Percentiles rank a stretch among this genome's conserved stretches.
Conservation (phyloP, 2,888 invertebrate genomes). For the Fabriciana adippe region DNA sequence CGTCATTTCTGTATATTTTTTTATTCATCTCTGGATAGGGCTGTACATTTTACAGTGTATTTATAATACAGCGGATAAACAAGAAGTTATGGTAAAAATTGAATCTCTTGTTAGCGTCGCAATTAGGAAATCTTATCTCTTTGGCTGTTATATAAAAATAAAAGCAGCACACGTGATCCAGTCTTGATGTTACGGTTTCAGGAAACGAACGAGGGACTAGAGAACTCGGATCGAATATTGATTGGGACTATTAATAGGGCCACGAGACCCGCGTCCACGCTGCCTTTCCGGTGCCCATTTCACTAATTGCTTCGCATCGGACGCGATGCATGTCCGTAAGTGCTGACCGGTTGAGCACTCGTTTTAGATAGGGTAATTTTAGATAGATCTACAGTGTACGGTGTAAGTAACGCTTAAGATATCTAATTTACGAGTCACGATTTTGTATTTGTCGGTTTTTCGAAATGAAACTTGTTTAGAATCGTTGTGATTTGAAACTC, state of each 20-base stretch:
- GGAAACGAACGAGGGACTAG: slow-evolving; percentile 30
- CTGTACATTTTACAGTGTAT: no score
- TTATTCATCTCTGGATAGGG: no score
- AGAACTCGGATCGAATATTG: slow-evolving; percentile 68
- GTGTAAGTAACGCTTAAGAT: slow-evolving; percentile 4
- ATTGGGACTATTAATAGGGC: slow-evolving; percentile 71
- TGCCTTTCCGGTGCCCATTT: slow-evolving; percentile 58
- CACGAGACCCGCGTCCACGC: slow-evolving; percentile 39
- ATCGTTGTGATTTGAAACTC: no score
- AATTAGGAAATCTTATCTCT: background rate
- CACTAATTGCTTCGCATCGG: slow-evolving; percentile 63
- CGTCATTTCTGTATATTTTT: no score
- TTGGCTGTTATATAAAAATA: background rate
- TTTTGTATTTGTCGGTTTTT: no score
- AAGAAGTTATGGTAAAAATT: no score
- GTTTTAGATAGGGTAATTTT: slow-evolving; percentile 26
- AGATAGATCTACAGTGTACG: slow-evolving; percentile 1
- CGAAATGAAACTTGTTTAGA: no score
- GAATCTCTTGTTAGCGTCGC: no score
- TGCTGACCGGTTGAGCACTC: slow-evolving; percentile 22
- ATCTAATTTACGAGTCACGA: background rate
- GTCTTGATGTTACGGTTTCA: slow-evolving; percentile 29
- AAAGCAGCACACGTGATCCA: slow-evolving; percentile 4
- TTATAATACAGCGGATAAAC: no score
- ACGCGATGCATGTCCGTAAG: slow-evolving; percentile 38